Base-by-base conservation (phyloP, 2,113 vertebrate species). In the Bos indicus region DNA sequence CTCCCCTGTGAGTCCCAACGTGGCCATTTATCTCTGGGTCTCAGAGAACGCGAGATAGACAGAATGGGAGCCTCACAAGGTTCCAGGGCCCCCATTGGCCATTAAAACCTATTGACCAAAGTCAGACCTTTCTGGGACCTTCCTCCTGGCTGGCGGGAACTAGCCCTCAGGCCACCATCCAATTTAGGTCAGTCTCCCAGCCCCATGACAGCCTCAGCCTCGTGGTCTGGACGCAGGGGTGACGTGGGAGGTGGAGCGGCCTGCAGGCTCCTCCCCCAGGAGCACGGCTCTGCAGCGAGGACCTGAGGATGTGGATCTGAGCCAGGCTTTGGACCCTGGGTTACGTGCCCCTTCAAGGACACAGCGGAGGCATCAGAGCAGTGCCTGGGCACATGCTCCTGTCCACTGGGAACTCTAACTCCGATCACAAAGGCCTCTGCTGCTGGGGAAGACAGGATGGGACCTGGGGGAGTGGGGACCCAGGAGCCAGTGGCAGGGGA, bases 341-440 rank as follows among this genome's bases (percentile, higher is more conserved):
- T 97, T 93, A 90, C 1, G 1, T 10, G n/a, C 85, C 57, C 90
- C 88, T 93, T 88, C 88, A 97, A 97, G 96, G 95, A 95, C 85
- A 10, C 0, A 2, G 13, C 6, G 11, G 77, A 81, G 46, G 30
- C 30, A 9, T 21, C 15, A 51, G 57, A 26, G 36, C 64, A 60
- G 85, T 48, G 19, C 4, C 0, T 8, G 33, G 9, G 17, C 80
- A 14, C 23, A 2, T 57, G 43, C 10, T 88, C 82, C 8, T 4
- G 0, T 60, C 48, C 84, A 80, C 48, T 0, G 2, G 56, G 54
- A 57, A 33, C 5, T 6, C 64, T 11, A 0, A 43, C 46, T 94
- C 51, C 13, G 6, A 33, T 46, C 40, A 10, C 48, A 43, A 25
- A 62, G 43, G 82, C n/a, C 82, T 71, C 40, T 3, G 54, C 60